phyloP scores from a whole-genome alignment of 2,888 invertebrate genomes.

The Drosophila buzzatii region DNA sequence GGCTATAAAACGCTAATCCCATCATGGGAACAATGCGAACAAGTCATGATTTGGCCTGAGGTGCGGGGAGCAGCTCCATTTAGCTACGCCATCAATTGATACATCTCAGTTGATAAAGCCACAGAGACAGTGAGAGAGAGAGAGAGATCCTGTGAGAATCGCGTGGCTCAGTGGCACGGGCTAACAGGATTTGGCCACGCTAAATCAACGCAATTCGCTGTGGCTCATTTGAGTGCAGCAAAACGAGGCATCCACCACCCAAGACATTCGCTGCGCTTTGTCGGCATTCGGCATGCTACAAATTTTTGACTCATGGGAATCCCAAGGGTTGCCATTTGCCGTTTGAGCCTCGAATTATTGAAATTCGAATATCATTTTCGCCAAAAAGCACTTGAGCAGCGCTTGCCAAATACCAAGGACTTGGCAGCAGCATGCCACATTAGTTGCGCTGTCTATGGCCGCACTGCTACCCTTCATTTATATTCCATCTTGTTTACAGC shows the following conservation, averaged over 20 bases:
- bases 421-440: slow-evolving; percentile 38
- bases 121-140: slow-evolving; percentile 25
- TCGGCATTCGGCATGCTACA: slow-evolving; percentile 83
- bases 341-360: slow-evolving; percentile 68
- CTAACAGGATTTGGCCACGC: slow-evolving; percentile 83
- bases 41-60: slow-evolving; percentile 24
- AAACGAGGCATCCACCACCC: slow-evolving; percentile 68
- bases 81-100: slow-evolving; percentile 75
- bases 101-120: slow-evolving; percentile 70
- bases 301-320: slow-evolving; percentile 76
- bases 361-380: slow-evolving; percentile 79
- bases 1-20: slow-evolving; percentile 79
- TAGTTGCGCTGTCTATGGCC: slow-evolving; percentile 55
- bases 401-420: slow-evolving; percentile 22
- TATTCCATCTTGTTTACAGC: slow-evolving; percentile 41
- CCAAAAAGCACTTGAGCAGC: slow-evolving; percentile 64
- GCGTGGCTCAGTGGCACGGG: slow-evolving; percentile 64
- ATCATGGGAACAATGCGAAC: slow-evolving; percentile 79
- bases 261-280: slow-evolving; percentile 84
- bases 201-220: slow-evolving; percentile 82
- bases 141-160: slow-evolving; percentile 72
- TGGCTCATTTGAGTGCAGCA: slow-evolving; percentile 82
- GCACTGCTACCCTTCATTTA: slow-evolving; percentile 33
- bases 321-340: slow-evolving; percentile 33
- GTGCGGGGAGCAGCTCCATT: slow-evolving; percentile 42